A percentile compares a stretch with the other conserved stretches of the same genome.
phyloP scores from a whole-genome alignment of 2,797 vertebrate genomes.

The Mycteria americana region DNA sequence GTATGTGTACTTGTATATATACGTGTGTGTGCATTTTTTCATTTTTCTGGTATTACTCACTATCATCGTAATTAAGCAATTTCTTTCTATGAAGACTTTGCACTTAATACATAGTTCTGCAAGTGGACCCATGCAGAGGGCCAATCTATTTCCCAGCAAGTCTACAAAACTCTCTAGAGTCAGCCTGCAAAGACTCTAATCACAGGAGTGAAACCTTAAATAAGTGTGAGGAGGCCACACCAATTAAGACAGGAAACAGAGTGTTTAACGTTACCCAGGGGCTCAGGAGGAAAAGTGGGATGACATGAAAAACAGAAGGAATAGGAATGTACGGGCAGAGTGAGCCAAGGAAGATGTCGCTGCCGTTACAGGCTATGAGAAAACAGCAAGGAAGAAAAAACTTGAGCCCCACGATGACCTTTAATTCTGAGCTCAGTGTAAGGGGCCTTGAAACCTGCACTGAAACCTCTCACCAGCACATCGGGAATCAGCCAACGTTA shows the following conservation, averaged over 20 bases:
- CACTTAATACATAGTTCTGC: neutral
- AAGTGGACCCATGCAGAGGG: neutral
- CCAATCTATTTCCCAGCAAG: constrained; percentile 33
- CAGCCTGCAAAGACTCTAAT: constrained; percentile 9
- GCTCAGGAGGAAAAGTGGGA: neutral
- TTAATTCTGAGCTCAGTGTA: neutral
- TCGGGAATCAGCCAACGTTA: accelerated
- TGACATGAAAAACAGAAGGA: constrained; percentile 29
- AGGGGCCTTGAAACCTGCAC: neutral
- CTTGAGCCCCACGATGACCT: neutral
- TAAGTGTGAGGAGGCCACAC: constrained; percentile 33
- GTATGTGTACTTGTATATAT: neutral
- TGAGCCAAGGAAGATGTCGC: neutral
- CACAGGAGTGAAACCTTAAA: constrained; percentile 12
- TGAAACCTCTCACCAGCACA: accelerated
- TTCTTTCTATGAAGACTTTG: neutral
- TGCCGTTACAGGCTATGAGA: neutral
- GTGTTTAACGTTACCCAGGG: neutral
- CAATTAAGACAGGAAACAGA: constrained; percentile 49
- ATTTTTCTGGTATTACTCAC: neutral
- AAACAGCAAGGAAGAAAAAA: neutral
- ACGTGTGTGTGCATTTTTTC: neutral
- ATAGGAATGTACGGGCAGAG: neutral
- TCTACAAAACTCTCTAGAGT: neutral
- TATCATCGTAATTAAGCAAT: neutral